A percentile compares a stretch with the other conserved stretches of the same genome.
Conservation (phyloP, 1,140 invertebrate species). For the Drosophila teissieri region DNA sequence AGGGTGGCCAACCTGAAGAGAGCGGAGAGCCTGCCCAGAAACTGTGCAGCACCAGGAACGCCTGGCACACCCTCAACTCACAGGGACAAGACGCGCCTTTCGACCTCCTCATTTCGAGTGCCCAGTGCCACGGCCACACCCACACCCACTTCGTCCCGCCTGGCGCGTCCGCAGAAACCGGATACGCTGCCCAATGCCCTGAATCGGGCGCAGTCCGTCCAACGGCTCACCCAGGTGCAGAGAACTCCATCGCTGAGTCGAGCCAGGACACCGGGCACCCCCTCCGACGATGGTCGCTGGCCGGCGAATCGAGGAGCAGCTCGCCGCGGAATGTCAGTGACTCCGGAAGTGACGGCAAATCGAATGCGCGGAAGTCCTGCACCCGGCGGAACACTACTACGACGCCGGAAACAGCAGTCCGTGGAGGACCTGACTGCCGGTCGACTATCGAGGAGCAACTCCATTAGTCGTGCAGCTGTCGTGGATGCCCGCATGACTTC, state of each 20-base stretch:
- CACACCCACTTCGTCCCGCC: slow-evolving; percentile 83
- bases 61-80: slow-evolving; percentile 16
- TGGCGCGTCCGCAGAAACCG: slow-evolving; percentile 86
- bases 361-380: slow-evolving; percentile 80
- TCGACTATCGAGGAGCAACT: slow-evolving; percentile 82
- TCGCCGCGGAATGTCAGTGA: slow-evolving; percentile 54
- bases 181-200: slow-evolving; percentile 80
- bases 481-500: slow-evolving; percentile 83
- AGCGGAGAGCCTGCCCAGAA: slow-evolving; percentile 86
- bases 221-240: slow-evolving; percentile 86
- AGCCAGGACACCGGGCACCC: slow-evolving; percentile 87
- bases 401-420: slow-evolving; percentile 87
- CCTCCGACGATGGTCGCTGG: slow-evolving; percentile 89
- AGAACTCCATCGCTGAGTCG: slow-evolving; percentile 86
- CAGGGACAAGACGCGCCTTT: slow-evolving; percentile 49
- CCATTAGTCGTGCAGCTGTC: slow-evolving; percentile 76
- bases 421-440: slow-evolving; percentile 85
- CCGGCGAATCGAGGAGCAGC: slow-evolving; percentile 84
- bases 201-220: slow-evolving; percentile 84
- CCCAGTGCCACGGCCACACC: slow-evolving; percentile 45
- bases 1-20: slow-evolving; percentile 76
- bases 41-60: slow-evolving; percentile 82
- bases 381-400: slow-evolving; percentile 88
- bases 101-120: slow-evolving; percentile 60
- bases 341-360: slow-evolving; percentile 73